A percentile compares a stretch with the other conserved stretches of the same genome.
phyloP scores from a whole-genome alignment of 2,888 invertebrate species.

The Prenolepis imparis region DNA sequence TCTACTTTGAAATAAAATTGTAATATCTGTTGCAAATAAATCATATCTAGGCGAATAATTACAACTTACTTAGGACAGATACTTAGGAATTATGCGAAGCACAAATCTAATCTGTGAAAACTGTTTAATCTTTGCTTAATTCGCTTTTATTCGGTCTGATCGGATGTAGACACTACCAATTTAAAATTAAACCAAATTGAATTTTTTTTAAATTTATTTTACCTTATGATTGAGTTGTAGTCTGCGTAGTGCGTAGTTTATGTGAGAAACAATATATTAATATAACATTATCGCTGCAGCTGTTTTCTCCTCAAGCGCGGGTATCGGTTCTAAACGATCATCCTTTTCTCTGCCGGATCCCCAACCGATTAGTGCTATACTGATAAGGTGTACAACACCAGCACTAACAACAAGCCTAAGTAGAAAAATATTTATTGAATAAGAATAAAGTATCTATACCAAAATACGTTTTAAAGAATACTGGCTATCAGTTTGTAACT shows the following conservation, averaged over 20 bases:
- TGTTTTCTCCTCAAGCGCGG: conserved; percentile 92
- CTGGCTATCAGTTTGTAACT: conserved; percentile 12
- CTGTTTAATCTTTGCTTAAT: conserved; percentile 34
- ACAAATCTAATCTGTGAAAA: conserved; percentile 17
- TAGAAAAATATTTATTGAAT: conserved; percentile 10
- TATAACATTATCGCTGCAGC: conserved; percentile 95
- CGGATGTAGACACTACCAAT: conserved; percentile 1
- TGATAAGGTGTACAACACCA: conserved; percentile 90
- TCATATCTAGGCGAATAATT: not conserved
- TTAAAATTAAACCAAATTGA: not conserved
- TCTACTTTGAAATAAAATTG: not conserved
- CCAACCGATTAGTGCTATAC: conserved; percentile 91
- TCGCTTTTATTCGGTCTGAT: conserved; percentile 37
- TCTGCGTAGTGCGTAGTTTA: not conserved
- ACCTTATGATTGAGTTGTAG: not conserved
- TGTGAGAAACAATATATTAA: conserved; percentile 79
- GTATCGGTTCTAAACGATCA: conserved; percentile 88
- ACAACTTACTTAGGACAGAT: conserved; percentile 15
- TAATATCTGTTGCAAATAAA: conserved; percentile 5
- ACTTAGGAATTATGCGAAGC: conserved; percentile 66
- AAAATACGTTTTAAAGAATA: not conserved
- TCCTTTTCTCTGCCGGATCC: conserved; percentile 91
- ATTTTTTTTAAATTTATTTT: not conserved
- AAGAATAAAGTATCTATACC: not conserved
- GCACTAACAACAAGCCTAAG: conserved; percentile 92